Conservation (phyloP, 2,797 vertebrate species). For the Salmo trutta region DNA sequence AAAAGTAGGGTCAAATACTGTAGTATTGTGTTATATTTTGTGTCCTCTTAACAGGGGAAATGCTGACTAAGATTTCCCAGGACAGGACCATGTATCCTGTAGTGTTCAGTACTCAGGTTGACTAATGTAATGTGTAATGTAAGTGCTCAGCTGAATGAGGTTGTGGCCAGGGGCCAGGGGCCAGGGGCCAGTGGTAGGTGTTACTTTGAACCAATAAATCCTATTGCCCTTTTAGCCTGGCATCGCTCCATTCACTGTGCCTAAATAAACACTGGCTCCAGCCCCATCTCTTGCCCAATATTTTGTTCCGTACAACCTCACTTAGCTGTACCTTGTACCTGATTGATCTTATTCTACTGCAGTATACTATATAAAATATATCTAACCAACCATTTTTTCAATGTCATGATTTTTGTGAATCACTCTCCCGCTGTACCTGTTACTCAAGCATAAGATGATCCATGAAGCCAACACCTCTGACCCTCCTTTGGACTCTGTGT, state of each 20-base stretch:
- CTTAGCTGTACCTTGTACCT: not conserved
- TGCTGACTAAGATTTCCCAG: constrained; percentile 8
- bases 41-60: constrained; percentile 7
- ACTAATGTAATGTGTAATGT: not conserved
- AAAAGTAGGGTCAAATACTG: constrained; percentile 43
- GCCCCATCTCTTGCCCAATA: not conserved
- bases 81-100: not conserved
- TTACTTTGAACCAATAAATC: not conserved
- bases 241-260: not conserved
- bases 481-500: constrained; percentile 52
- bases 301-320: not conserved
- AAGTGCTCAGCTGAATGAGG: not conserved
- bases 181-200: not conserved
- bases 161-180: too few relatives aligned
- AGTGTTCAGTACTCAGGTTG: not conserved
- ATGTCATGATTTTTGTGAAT: constrained; percentile 43
- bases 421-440: constrained; percentile 52
- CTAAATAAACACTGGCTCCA: not conserved
- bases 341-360: not conserved
- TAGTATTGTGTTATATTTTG: constrained; percentile 46
- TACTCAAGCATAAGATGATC: constrained; percentile 47
- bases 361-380: not conserved
- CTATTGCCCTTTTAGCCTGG: not conserved
- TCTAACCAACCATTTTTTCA: not conserved
- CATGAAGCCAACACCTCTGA: constrained; percentile 60